phyloP scores from a whole-genome alignment of 2,113 vertebrate species.

The Hippocampus comes region DNA sequence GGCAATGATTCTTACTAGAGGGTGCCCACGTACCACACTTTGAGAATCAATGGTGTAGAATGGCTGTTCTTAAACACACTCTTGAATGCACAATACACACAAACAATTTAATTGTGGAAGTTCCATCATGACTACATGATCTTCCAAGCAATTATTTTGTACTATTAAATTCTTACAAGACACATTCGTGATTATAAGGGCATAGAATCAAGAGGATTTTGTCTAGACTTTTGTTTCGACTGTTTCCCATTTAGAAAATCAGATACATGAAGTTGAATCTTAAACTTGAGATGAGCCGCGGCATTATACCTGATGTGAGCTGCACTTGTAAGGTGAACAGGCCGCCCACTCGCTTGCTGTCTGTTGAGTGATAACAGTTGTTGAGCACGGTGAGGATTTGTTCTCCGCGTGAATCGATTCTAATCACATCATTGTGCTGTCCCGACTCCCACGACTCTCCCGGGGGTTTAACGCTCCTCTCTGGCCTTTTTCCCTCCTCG shows the following conservation, averaged over 20 bases:
- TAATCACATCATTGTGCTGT: constrained; percentile 15
- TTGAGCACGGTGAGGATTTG: constrained; percentile 8
- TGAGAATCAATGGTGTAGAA: too few species aligned
- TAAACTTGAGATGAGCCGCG: neutral
- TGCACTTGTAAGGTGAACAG: constrained; percentile 10
- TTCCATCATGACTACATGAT: too few species aligned
- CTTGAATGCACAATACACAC: too few species aligned
- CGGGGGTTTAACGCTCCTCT: constrained; percentile 6
- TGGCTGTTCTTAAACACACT: too few species aligned
- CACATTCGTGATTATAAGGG: neutral
- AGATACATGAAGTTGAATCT: neutral
- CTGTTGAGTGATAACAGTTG: constrained; percentile 11
- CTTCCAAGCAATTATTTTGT: too few species aligned
- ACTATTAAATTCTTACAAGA: too few species aligned
- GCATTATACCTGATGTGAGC: neutral
- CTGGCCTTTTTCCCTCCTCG: constrained; percentile 4
- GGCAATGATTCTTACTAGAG: too few species aligned
- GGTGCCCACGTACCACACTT: too few species aligned
- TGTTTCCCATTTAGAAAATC: neutral
- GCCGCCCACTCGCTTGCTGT: constrained; percentile 11
- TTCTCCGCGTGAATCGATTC: constrained; percentile 13
- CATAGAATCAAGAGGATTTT: neutral
- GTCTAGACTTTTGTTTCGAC: neutral
- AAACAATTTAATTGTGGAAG: too few species aligned
- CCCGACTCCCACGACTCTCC: constrained; percentile 1